Evolutionary conservation across 2,888 invertebrate genomes (phyloP).

Genomic region (Anthoptus insignis): DNA sequence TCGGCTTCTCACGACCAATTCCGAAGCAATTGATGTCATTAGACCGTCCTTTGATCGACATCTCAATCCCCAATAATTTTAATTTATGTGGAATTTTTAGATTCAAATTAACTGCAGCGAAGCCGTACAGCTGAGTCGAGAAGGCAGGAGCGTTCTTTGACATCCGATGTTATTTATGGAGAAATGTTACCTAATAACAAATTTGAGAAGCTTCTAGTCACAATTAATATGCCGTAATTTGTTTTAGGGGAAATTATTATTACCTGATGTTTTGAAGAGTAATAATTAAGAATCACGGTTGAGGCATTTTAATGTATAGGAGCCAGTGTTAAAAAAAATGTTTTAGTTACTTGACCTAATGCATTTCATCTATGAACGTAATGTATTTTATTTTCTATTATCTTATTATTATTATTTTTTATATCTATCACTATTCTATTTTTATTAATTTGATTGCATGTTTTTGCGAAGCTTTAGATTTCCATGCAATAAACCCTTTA

Average conservation of each 20-base stretch:
- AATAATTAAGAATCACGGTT: too few relatives aligned
- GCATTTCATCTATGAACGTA: too few relatives aligned
- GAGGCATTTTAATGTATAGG: background rate
- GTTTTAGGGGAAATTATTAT: background rate
- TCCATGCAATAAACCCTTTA: too few relatives aligned
- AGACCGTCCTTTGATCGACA: slow-evolving; percentile 71
- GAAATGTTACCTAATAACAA: background rate
- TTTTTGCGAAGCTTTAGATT: too few relatives aligned
- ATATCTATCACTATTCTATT: too few relatives aligned
- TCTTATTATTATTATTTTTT: too few relatives aligned
- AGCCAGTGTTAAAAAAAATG: too few relatives aligned
- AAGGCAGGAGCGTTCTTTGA: slow-evolving; percentile 46
- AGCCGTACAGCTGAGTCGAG: slow-evolving; percentile 45
- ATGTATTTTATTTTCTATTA: too few relatives aligned
- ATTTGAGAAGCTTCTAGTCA: slow-evolving; percentile 22
- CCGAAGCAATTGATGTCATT: slow-evolving; percentile 74
- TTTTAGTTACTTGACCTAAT: too few relatives aligned
- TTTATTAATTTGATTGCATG: too few relatives aligned
- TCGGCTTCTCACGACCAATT: slow-evolving; percentile 77
- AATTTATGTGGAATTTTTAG: slow-evolving; percentile 66
- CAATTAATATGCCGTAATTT: background rate
- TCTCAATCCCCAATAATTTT: slow-evolving; percentile 66
- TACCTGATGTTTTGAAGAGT: too few relatives aligned
- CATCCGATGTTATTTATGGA: background rate
- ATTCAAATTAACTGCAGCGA: slow-evolving; percentile 54